These are phyloP conservation scores for Lutjanus argentimaculatus DNA, from an alignment of 2,797 vertebrate species.

Conservation along the genomic window DNA sequence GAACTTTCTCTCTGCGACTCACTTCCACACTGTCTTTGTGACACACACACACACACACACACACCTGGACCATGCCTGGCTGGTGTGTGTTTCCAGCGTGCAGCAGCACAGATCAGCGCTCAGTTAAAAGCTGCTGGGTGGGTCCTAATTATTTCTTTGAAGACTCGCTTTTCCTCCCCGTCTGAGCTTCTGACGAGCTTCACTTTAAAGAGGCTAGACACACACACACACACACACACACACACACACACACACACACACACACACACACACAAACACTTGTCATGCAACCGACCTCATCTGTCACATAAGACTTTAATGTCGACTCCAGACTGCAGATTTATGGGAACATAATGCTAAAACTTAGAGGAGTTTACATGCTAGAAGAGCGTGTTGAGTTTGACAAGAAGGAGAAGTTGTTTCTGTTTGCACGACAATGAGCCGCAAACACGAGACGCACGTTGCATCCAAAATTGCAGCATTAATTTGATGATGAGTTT, in stretches of 20 bases:
- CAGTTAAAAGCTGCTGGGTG: constrained; percentile 76
- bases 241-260: constrained; percentile 24
- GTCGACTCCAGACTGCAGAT: constrained; percentile 58
- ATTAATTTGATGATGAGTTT: background rate
- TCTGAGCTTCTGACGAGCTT: constrained; percentile 75
- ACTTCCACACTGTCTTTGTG: background rate
- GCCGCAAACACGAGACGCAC: background rate
- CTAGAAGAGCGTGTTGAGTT: constrained; percentile 5
- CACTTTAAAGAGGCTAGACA: constrained; percentile 69
- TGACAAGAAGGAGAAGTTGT: background rate
- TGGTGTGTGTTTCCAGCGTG: constrained; percentile 59
- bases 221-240: constrained; percentile 45
- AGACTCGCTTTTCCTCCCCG: constrained; percentile 77
- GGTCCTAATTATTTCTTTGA: constrained; percentile 82
- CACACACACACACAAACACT: constrained; percentile 20
- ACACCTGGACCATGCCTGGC: constrained; percentile 24
- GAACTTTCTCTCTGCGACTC: background rate
- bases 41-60: constrained; percentile 20
- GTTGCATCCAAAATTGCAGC: background rate
- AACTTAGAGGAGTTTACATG: constrained; percentile 10
- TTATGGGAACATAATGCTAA: constrained; percentile 46
- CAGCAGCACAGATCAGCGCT: constrained; percentile 55
- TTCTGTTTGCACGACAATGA: constrained; percentile 5
- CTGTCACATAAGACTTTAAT: constrained; percentile 58
- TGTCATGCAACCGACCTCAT: constrained; percentile 48